phyloP scores from a whole-genome alignment of 2,113 vertebrate genomes.

The Platysteira castanea region DNA sequence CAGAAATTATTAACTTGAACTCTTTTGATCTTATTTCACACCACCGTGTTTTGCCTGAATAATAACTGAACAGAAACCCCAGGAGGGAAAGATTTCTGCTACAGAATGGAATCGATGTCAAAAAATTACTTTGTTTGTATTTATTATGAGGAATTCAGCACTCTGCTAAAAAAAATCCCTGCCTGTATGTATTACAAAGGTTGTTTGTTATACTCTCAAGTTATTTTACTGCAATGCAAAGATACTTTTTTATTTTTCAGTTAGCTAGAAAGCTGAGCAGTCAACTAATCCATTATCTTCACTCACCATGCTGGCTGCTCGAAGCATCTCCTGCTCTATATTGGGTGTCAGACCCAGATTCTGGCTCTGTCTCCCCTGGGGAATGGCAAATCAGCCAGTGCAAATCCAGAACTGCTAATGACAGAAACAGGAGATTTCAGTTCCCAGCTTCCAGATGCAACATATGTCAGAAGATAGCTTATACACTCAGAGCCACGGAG shows the following conservation, averaged over 20 bases:
- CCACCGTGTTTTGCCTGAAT: neutral
- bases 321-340: conserved; percentile 18
- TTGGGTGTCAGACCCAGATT: conserved; percentile 23
- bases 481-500: conserved; percentile 67
- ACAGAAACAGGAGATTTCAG: neutral
- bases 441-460: conserved; percentile 15
- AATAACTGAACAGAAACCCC: neutral
- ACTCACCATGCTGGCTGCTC: conserved; percentile 64
- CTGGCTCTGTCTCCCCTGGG: conserved; percentile 35
- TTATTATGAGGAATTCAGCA: neutral
- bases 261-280: neutral
- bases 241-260: neutral
- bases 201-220: neutral
- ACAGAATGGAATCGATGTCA: neutral
- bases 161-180: neutral
- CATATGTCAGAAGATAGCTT: conserved; percentile 68
- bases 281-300: conserved; percentile 27
- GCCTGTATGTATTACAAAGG: neutral
- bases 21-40: neutral
- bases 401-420: neutral
- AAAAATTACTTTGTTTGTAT: neutral
- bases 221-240: neutral
- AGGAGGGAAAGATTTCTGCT: neutral
- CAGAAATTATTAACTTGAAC: neutral
- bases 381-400: neutral